Conservation (phyloP, 1,140 invertebrate species). For the Trypoxylus dichotomus region DNA sequence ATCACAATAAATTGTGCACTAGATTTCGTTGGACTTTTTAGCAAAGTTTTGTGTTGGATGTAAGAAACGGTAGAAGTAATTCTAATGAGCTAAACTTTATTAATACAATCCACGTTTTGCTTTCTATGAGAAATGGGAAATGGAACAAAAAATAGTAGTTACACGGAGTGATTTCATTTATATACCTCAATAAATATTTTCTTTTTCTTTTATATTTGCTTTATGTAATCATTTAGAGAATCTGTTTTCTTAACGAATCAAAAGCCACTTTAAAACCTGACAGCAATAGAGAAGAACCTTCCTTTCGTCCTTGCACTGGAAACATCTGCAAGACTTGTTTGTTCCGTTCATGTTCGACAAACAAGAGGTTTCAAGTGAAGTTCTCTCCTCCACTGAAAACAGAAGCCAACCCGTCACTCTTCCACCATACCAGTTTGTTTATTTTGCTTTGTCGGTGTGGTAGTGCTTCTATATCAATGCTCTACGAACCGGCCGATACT, state of each 20-base stretch:
- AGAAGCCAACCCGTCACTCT: slow-evolving; percentile 15
- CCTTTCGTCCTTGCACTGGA: slow-evolving; percentile 6
- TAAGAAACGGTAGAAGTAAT: too few relatives aligned
- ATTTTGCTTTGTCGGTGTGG: slow-evolving; percentile 5
- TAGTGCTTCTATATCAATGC: slow-evolving; percentile 2
- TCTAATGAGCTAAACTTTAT: too few relatives aligned
- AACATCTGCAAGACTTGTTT: slow-evolving; percentile 13
- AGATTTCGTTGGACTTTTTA: too few relatives aligned
- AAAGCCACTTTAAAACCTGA: neutral
- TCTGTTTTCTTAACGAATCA: neutral
- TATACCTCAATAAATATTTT: too few relatives aligned
- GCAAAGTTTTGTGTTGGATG: too few relatives aligned
- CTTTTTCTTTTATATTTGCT: too few relatives aligned
- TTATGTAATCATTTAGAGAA: too few relatives aligned
- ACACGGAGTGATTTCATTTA: too few relatives aligned
- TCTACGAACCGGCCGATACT: neutral
- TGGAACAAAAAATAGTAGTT: too few relatives aligned
- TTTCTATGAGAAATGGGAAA: too few relatives aligned
- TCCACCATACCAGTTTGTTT: neutral
- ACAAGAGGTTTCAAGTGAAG: slow-evolving; percentile 19
- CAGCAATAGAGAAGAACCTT: neutral
- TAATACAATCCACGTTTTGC: too few relatives aligned
- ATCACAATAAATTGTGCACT: too few relatives aligned
- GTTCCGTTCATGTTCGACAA: slow-evolving; percentile 13
- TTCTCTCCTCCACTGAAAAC: slow-evolving; percentile 2